Evolutionary conservation across 30 jellyfish, hydroid and myxozoan genomes (phyloP).

Genomic region (Hydractinia echinata): DNA sequence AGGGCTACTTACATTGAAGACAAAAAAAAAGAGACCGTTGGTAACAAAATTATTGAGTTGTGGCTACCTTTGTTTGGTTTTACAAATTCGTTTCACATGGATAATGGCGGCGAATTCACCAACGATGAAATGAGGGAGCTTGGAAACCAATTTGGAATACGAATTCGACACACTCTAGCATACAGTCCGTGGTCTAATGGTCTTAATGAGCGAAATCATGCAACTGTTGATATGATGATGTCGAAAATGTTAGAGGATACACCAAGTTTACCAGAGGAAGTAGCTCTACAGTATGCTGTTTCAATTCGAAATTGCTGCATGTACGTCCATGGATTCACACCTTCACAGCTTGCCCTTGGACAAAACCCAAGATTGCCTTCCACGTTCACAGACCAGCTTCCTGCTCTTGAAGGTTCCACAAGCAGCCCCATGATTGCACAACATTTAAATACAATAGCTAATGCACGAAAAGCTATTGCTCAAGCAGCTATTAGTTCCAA

Average conservation of each 20-base stretch:
- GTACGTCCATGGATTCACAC: constrained; percentile 31
- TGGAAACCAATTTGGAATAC: constrained; percentile 12
- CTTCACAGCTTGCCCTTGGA: constrained; percentile 30
- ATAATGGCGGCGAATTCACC: constrained; percentile 42
- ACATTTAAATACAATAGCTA: constrained; percentile 46
- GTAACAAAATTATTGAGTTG: too few relatives aligned
- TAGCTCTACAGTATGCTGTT: neutral
- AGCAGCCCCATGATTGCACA: constrained; percentile 33
- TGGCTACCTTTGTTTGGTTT: too few relatives aligned
- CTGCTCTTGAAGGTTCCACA: constrained; percentile 45
- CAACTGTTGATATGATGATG: constrained; percentile 26
- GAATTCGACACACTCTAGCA: constrained; percentile 26
- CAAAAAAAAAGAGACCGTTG: too few relatives aligned
- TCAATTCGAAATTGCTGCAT: constrained; percentile 40
- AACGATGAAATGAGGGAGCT: constrained; percentile 10
- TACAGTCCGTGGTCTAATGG: constrained; percentile 43
- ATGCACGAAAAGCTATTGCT: constrained; percentile 24
- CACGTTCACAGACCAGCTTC: constrained; percentile 23
- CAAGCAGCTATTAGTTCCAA: too few relatives aligned
- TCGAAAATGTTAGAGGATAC: constrained; percentile 25
- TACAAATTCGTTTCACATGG: neutral
- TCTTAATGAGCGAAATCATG: constrained; percentile 30
- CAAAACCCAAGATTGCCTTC: constrained; percentile 20
- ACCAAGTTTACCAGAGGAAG: neutral
- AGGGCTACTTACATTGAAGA: too few relatives aligned